A percentile compares a stretch with the other conserved stretches of the same genome.
These are phyloP conservation scores for Apodemus agrarius DNA, from an alignment of 2,797 vertebrate species.

Conservation along the genomic window DNA sequence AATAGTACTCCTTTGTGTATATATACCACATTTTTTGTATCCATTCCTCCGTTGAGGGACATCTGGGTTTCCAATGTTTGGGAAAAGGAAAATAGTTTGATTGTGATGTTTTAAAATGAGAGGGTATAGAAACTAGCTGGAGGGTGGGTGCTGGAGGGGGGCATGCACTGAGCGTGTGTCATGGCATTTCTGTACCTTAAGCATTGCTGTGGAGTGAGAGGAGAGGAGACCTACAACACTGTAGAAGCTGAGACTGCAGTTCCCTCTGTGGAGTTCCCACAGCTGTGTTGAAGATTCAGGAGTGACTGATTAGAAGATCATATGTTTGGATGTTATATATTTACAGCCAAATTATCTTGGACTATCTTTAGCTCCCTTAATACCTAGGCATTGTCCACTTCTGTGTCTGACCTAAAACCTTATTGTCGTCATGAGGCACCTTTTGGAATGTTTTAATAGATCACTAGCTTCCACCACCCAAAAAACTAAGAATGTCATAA, in stretches of 20 bases:
- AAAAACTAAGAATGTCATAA: background rate
- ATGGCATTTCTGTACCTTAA: background rate
- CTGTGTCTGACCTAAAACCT: background rate
- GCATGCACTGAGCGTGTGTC: background rate
- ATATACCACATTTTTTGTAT: no score
- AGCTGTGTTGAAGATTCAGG: background rate
- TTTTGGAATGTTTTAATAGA: background rate
- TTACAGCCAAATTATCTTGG: background rate
- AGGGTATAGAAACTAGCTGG: background rate
- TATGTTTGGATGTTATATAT: background rate
- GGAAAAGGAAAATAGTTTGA: background rate
- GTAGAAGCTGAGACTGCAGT: background rate
- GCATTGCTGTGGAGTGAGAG: background rate
- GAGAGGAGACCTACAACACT: background rate
- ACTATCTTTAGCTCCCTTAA: no score
- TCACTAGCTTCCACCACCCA: background rate
- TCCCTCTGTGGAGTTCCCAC: background rate
- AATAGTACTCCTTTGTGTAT: no score
- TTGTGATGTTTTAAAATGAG: background rate
- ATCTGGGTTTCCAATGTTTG: background rate
- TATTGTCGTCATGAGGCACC: background rate
- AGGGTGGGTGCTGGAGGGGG: background rate
- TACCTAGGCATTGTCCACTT: background rate
- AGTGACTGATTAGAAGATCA: background rate
- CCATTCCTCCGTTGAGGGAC: no score